Conservation (phyloP, 2,888 invertebrate species). For the Tromatobia lineatoria region DNA sequence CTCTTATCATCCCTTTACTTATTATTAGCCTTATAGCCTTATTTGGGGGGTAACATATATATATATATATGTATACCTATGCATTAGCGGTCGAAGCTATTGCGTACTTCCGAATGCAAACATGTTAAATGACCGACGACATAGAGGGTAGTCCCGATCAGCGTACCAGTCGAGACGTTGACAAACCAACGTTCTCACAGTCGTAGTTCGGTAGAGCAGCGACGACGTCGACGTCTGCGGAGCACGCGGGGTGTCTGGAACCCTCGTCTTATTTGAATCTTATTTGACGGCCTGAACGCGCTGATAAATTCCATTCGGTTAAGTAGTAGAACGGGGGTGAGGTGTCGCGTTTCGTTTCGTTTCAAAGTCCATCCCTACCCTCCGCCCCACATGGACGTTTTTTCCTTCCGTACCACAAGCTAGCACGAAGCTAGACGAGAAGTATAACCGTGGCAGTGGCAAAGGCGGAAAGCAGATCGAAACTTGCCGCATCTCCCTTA, state of each 20-base stretch:
- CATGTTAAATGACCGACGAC: conserved; percentile 57
- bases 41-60: not conserved
- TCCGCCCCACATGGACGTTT: conserved; percentile 28
- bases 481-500: conserved; percentile 33
- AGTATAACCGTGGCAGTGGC: conserved; percentile 8
- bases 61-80: conserved; percentile 10
- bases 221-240: conserved; percentile 5
- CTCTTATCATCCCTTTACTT: conserved; percentile 56
- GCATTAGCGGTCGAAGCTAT: conserved; percentile 5
- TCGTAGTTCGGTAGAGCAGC: not conserved
- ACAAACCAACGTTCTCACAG: not conserved
- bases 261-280: conserved; percentile 79
- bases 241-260: conserved; percentile 50
- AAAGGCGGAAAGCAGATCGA: conserved; percentile 46
- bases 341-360: conserved; percentile 75
- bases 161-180: conserved; percentile 11
- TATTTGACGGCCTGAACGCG: conserved; percentile 76
- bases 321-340: conserved; percentile 74
- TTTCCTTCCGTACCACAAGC: not conserved
- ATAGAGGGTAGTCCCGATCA: conserved; percentile 16
- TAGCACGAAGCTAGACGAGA: conserved; percentile 4
- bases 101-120: conserved; percentile 54
- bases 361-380: conserved; percentile 64
- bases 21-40: conserved; percentile 40
- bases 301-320: conserved; percentile 81